Evolutionary conservation across 2,888 invertebrate species (phyloP), one percentile per base, ranked within the genome.

Genomic region (Amiota mariae): DNA sequence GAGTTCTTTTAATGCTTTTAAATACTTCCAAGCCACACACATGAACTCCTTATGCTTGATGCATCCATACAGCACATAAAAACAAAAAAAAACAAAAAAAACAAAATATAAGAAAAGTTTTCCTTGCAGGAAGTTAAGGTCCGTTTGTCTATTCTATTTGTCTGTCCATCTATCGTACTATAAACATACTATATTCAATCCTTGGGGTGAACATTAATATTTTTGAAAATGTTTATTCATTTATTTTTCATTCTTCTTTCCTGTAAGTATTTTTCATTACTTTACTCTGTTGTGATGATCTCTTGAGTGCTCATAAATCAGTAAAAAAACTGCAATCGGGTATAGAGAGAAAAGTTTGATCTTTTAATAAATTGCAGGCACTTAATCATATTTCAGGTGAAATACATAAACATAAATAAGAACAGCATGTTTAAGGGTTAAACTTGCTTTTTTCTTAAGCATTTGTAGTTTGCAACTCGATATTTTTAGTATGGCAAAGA

Each of bases 341-440:
- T 73, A 76, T 78, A 82, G 36, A 36, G 36, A 36, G 36, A 36
- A 36, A 84, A 82, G 76, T 80, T 82, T 81, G 82, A 84, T 84
- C 82, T 82, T 70, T 73, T 82, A 80, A 85, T 82, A 83, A 83
- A 83, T 83, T 73, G 75, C 74, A 71, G 36, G 64, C 72, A 73
- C 76, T 85, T 82, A 80, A 82, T 83, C 85, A 85, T 36, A 36
- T 78, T 73, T 61, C 72, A 75, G 74, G 73, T 78, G 59, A 12
- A 59, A 51, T n/a, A 51, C 54, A 51, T 2, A 51, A 51, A 66
- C 8, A 66, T 18, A 66, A n/a, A 59, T 18, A 20, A 59, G 13
- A 59, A 36, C 36, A 59, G 20, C 8, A 59, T n/a, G 8, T 2
- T 36, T 6, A 18, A 59, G 20, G 10, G 24, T 24, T 12, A 59